These are phyloP conservation scores for Euphydryas editha DNA, from an alignment of 2,888 invertebrate genomes.

Conservation along the genomic window DNA sequence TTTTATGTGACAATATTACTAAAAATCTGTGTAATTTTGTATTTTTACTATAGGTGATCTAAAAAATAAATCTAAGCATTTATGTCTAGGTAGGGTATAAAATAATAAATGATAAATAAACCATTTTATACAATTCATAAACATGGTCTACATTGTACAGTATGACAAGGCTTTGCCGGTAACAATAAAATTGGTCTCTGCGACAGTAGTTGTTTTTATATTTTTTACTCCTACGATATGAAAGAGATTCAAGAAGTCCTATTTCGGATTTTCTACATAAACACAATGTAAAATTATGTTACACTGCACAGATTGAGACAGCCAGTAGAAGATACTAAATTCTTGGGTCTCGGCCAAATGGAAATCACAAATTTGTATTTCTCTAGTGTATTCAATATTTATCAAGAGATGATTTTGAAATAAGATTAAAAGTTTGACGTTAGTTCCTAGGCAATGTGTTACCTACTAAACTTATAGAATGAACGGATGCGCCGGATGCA, in stretches of 20 bases:
- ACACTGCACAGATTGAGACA: neutral
- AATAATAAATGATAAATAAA: no score
- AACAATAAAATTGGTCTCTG: no score
- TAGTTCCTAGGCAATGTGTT: neutral
- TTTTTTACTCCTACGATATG: neutral
- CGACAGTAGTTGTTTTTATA: neutral
- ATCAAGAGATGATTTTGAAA: neutral
- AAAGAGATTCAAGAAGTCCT: neutral
- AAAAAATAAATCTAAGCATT: no score
- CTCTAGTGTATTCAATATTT: constrained; percentile 4
- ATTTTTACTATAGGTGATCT: no score
- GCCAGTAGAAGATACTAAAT: neutral
- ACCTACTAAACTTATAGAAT: no score
- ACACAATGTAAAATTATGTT: neutral
- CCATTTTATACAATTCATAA: no score
- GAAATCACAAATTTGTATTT: constrained; percentile 1
- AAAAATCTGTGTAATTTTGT: no score
- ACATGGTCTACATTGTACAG: no score
- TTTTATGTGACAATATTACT: no score
- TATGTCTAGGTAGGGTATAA: no score
- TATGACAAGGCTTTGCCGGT: no score
- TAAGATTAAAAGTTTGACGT: constrained; percentile 3
- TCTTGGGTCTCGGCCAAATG: constrained; percentile 1
- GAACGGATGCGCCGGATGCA: no score
- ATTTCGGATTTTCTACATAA: neutral